Conservation (phyloP, 2,113 vertebrate genomes). For the Entomyzon cyanotis region DNA sequence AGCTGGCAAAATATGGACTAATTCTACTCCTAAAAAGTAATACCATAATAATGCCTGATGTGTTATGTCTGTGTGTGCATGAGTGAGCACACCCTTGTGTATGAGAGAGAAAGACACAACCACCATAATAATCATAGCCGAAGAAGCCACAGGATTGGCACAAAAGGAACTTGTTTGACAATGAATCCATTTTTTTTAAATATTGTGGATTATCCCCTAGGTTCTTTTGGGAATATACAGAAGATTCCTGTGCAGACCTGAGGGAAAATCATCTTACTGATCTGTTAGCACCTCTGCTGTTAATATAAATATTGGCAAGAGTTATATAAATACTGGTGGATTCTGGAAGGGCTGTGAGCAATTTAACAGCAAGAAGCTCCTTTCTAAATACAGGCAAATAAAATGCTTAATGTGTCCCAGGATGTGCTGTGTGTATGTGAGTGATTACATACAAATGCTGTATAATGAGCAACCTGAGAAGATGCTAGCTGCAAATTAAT, state of each 20-base stretch:
- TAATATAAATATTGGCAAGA: constrained; percentile 44
- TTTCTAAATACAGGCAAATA: neutral
- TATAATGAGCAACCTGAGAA: constrained; percentile 42
- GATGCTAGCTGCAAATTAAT: constrained; percentile 19
- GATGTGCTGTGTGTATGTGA: neutral
- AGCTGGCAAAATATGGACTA: neutral
- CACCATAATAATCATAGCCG: neutral
- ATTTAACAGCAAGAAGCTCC: constrained; percentile 33
- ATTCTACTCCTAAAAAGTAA: neutral
- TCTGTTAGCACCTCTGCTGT: constrained; percentile 31
- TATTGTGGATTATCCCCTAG: neutral
- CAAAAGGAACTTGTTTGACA: neutral
- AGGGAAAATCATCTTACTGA: constrained; percentile 23
- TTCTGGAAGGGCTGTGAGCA: neutral
- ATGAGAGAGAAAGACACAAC: neutral
- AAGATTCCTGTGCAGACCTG: neutral
- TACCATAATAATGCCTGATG: neutral
- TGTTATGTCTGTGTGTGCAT: neutral
- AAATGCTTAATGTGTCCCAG: constrained; percentile 26
- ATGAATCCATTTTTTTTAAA: neutral
- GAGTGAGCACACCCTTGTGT: fast-evolving
- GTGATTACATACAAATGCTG: neutral
- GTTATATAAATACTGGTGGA: neutral
- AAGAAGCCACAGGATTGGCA: neutral
- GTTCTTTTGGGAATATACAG: neutral